Evolutionary conservation across 2,113 vertebrate genomes (phyloP).

Genomic region (Aix galericulata): DNA sequence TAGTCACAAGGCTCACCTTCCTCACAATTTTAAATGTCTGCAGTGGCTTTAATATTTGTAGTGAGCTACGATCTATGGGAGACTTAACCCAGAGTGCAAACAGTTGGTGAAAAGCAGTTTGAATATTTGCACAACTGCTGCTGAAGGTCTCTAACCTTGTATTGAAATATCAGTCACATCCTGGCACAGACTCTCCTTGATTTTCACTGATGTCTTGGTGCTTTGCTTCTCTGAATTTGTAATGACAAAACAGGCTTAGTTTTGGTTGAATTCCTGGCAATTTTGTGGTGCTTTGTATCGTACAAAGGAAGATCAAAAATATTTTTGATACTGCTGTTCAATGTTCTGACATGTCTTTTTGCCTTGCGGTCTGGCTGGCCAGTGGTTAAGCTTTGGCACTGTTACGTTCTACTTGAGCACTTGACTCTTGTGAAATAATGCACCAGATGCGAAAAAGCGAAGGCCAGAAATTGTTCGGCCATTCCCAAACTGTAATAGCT

Average conservation of each 20-base stretch:
- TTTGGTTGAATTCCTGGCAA: neutral
- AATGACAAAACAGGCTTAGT: neutral
- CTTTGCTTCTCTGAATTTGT: neutral
- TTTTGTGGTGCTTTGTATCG: neutral
- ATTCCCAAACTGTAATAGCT: neutral
- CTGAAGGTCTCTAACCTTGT: neutral
- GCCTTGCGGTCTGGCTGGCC: neutral
- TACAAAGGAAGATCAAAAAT: neutral
- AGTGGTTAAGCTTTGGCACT: neutral
- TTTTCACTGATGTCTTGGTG: neutral
- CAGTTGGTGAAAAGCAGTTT: neutral
- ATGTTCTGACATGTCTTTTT: neutral
- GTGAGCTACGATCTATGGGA: neutral
- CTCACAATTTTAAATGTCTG: neutral
- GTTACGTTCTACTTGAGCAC: accelerated
- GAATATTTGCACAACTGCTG: neutral
- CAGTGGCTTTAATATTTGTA: neutral
- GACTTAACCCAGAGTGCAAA: neutral
- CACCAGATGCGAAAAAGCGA: neutral
- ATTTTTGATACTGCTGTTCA: neutral
- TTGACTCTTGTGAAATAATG: neutral
- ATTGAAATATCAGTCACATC: neutral
- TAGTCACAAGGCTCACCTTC: neutral
- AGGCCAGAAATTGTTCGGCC: neutral
- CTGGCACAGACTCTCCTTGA: neutral